phyloP scores from a whole-genome alignment of 2,888 invertebrate species.

The Abscondita cerata region DNA sequence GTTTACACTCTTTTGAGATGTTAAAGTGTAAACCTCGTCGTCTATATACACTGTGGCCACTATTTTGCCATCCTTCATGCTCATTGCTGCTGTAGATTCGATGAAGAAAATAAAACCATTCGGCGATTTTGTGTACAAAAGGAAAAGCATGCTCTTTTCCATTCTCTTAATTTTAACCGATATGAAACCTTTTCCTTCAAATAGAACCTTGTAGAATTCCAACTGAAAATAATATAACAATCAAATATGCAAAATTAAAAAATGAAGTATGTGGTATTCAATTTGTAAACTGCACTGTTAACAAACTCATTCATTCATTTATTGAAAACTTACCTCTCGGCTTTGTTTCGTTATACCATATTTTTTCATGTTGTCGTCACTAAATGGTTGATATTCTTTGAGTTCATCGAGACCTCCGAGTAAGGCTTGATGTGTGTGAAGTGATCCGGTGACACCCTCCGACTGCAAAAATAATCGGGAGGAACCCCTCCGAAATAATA shows the following conservation, averaged over 20 bases:
- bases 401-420: slow-evolving; percentile 86
- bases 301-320: no score
- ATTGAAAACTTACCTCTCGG: slow-evolving; percentile 28
- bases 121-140: slow-evolving; percentile 33
- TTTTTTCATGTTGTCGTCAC: slow-evolving; percentile 24
- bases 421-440: slow-evolving; percentile 61
- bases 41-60: slow-evolving; percentile 12
- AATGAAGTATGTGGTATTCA: no score
- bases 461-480: slow-evolving; percentile 68
- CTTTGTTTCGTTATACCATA: slow-evolving; percentile 32
- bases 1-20: slow-evolving; percentile 28
- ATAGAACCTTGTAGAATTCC: slow-evolving; percentile 69
- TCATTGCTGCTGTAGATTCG: slow-evolving; percentile 12
- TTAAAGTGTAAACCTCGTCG: slow-evolving; percentile 14
- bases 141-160: slow-evolving; percentile 28
- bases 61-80: slow-evolving; percentile 30
- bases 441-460: slow-evolving; percentile 39
- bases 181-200: slow-evolving; percentile 80
- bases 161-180: slow-evolving; percentile 64
- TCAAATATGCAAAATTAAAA: not conserved
- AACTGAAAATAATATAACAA: slow-evolving; percentile 43
- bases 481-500: slow-evolving; percentile 89
- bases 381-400: slow-evolving; percentile 49
- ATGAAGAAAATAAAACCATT: slow-evolving; percentile 32
- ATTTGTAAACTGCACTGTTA: no score